A percentile compares a stretch with the other conserved stretches of the same genome.
phyloP scores from a whole-genome alignment of 2,888 invertebrate genomes.

The Dusona sp. region DNA sequence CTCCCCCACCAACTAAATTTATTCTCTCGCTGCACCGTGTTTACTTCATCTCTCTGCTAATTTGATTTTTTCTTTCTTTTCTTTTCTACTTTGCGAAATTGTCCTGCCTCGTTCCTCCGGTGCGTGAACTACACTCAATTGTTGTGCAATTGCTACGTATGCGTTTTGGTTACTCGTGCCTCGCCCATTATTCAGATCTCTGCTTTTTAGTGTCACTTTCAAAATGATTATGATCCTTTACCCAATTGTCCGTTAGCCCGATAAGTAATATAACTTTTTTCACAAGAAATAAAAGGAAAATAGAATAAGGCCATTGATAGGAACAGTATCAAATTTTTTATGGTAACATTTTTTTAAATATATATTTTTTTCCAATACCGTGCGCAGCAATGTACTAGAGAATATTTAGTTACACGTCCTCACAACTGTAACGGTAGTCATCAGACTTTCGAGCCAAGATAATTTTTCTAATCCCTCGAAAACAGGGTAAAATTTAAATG shows the following conservation, averaged over 20 bases:
- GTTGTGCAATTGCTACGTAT: conserved; percentile 3
- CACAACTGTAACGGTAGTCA: neutral
- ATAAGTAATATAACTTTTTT: neutral
- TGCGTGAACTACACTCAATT: conserved; percentile 16
- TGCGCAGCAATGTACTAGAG: too few relatives aligned
- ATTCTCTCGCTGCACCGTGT: conserved; percentile 7
- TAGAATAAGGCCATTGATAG: too few relatives aligned
- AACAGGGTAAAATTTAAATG: conserved; percentile 10
- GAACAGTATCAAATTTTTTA: too few relatives aligned
- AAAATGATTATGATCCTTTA: neutral
- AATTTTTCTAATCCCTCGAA: neutral
- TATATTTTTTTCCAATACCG: too few relatives aligned
- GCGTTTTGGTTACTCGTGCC: conserved; percentile 6
- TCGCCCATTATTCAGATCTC: neutral
- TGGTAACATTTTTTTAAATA: too few relatives aligned
- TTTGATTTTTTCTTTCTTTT: conserved; percentile 58
- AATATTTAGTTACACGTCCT: too few relatives aligned
- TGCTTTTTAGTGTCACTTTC: neutral
- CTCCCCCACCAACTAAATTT: conserved; percentile 12
- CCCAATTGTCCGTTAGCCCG: neutral
- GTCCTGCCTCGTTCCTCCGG: conserved; percentile 67
- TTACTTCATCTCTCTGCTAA: conserved; percentile 45
- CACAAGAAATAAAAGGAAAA: too few relatives aligned
- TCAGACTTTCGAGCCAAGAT: neutral
- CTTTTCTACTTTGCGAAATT: conserved; percentile 75